These are phyloP conservation scores for Drosophila suzukii DNA, from an alignment of 1,140 invertebrate species.

Conservation along the genomic window DNA sequence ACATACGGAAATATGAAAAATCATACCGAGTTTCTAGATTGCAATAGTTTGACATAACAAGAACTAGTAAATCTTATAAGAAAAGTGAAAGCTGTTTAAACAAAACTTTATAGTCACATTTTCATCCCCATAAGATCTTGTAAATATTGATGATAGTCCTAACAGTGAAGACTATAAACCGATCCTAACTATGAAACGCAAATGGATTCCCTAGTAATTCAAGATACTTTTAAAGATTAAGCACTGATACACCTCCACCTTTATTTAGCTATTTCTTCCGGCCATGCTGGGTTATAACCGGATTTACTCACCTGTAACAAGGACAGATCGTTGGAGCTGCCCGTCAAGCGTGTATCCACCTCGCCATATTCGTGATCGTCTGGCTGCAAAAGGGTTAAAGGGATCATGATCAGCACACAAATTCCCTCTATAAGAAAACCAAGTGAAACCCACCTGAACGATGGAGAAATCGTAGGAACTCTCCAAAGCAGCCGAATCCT, in stretches of 20 bases:
- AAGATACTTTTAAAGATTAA: too few relatives aligned
- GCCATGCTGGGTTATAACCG: not conserved
- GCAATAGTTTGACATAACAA: too few relatives aligned
- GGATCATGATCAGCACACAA: not conserved
- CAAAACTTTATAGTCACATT: too few relatives aligned
- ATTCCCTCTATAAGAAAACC: not conserved
- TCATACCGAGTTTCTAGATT: too few relatives aligned
- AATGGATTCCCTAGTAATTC: too few relatives aligned
- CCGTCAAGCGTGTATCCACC: constrained; percentile 24
- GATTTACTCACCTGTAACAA: constrained; percentile 44
- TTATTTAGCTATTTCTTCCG: not conserved
- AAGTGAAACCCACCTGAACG: constrained; percentile 25
- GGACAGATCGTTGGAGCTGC: constrained; percentile 48
- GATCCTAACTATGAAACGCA: too few relatives aligned
- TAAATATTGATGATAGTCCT: too few relatives aligned
- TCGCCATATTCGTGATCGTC: constrained; percentile 52
- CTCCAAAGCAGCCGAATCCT: constrained; percentile 30
- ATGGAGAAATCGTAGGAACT: constrained; percentile 30
- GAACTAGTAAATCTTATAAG: too few relatives aligned
- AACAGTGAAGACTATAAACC: too few relatives aligned
- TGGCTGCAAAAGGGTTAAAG: constrained; percentile 11
- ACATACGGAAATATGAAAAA: not conserved
- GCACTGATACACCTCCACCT: too few relatives aligned
- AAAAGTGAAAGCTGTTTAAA: too few relatives aligned
- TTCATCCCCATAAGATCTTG: too few relatives aligned